Evolutionary conservation across 1,140 invertebrate species (phyloP).

Genomic region (Hypothenemus hampei): DNA sequence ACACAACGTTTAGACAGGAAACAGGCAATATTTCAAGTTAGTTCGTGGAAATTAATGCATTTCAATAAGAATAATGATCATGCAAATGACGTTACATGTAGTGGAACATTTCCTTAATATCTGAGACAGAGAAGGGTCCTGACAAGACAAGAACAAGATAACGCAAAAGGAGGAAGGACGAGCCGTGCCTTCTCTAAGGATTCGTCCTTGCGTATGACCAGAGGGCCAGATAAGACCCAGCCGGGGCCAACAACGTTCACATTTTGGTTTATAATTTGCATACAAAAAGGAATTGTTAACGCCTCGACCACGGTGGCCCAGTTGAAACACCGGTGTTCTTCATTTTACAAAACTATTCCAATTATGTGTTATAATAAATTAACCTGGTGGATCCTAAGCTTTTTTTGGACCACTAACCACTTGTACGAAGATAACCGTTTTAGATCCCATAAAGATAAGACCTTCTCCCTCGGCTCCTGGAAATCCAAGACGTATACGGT

Average conservation of each 20-base stretch:
- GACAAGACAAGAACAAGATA: constrained; percentile 32
- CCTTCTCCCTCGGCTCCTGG: constrained; percentile 5
- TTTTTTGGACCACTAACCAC: no score
- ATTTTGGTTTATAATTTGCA: constrained; percentile 18
- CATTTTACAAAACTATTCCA: no score
- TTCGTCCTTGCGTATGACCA: constrained; percentile 26
- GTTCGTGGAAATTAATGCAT: constrained; percentile 25
- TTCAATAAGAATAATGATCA: constrained; percentile 30
- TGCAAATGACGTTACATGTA: constrained; percentile 35
- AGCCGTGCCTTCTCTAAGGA: constrained; percentile 24
- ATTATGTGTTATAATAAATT: no score
- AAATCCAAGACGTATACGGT: constrained; percentile 17
- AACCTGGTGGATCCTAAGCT: no score
- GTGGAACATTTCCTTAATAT: constrained; percentile 35
- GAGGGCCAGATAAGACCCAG: constrained; percentile 25
- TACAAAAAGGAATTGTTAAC: not conserved
- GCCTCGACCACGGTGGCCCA: no score
- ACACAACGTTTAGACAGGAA: not conserved
- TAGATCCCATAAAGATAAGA: constrained; percentile 13
- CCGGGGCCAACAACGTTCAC: constrained; percentile 11
- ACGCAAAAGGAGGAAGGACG: constrained; percentile 27
- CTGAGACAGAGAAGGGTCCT: constrained; percentile 29
- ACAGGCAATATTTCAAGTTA: constrained; percentile 16
- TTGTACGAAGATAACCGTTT: constrained; percentile 4
- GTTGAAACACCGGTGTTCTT: no score